Evolutionary conservation across 1,140 invertebrate genomes (phyloP).

Genomic region (Pararge aegeria): DNA sequence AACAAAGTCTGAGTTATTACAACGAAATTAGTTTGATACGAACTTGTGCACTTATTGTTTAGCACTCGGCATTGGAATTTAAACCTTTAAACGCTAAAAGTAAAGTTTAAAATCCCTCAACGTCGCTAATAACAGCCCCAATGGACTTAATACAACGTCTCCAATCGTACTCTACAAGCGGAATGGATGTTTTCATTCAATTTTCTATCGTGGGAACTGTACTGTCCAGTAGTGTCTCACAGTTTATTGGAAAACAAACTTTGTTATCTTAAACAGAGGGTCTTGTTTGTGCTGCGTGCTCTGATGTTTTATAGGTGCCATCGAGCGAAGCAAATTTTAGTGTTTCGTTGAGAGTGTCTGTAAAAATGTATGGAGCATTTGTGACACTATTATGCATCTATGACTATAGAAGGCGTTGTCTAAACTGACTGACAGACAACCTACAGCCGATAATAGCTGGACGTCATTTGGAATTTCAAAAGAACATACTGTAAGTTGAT

Average conservation of each 20-base stretch:
- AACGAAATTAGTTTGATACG: constrained; percentile 13
- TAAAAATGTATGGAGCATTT: not conserved
- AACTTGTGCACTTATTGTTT: not conserved
- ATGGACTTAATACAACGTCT: constrained; percentile 25
- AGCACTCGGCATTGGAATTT: not conserved
- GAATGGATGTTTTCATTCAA: constrained; percentile 40
- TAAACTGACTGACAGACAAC: no score
- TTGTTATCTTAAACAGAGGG: not conserved
- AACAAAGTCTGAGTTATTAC: constrained; percentile 10
- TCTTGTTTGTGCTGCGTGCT: not conserved
- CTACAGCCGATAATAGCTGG: no score
- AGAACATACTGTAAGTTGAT: no score
- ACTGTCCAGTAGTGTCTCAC: constrained; percentile 16
- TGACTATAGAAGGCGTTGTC: no score
- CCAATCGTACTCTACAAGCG: constrained; percentile 31
- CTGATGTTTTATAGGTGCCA: not conserved
- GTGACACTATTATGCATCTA: not conserved
- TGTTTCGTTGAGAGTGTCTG: constrained; percentile 9
- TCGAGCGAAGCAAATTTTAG: not conserved
- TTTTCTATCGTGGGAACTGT: constrained; percentile 38
- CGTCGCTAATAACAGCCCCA: constrained; percentile 15
- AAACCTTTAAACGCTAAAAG: not conserved
- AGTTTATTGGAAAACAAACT: constrained; percentile 7
- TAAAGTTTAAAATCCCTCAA: constrained; percentile 12
- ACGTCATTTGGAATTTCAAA: no score